Evolutionary conservation across 2,113 vertebrate genomes (phyloP).

Genomic region (Hyperopisus bebe): DNA sequence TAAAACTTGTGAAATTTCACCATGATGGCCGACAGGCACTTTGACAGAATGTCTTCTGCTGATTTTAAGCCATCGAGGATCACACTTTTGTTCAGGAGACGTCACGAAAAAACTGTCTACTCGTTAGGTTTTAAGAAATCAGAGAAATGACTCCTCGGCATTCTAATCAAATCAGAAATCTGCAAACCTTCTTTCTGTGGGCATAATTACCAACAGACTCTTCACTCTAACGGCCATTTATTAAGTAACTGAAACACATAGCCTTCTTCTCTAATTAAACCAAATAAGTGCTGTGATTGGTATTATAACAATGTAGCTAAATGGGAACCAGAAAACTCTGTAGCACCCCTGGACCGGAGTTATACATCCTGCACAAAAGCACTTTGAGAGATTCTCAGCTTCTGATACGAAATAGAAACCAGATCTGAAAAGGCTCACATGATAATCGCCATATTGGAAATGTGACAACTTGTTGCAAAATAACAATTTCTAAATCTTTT

Average conservation of each 20-base stretch:
- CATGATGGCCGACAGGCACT: neutral
- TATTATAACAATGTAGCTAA: neutral
- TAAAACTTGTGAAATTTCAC: neutral
- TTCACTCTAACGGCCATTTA: neutral
- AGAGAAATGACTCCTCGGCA: no score
- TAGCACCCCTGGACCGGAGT: neutral
- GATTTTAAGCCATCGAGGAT: slow-evolving; percentile 5
- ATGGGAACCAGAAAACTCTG: neutral
- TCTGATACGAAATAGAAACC: neutral
- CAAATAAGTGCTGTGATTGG: neutral
- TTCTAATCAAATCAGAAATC: neutral
- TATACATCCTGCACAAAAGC: neutral
- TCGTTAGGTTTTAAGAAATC: neutral
- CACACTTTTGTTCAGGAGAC: neutral
- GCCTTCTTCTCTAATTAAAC: neutral
- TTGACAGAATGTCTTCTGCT: neutral
- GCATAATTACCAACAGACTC: neutral
- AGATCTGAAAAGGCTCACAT: neutral
- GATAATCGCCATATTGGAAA: neutral
- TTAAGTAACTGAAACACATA: neutral
- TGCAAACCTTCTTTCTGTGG: neutral
- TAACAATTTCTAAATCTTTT: neutral
- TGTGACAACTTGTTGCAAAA: neutral
- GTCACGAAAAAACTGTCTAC: neutral
- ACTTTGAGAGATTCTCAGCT: neutral